Evolutionary conservation across 2,113 vertebrate genomes (phyloP), one percentile per base, ranked within the genome.

Genomic region (Upupa epops): DNA sequence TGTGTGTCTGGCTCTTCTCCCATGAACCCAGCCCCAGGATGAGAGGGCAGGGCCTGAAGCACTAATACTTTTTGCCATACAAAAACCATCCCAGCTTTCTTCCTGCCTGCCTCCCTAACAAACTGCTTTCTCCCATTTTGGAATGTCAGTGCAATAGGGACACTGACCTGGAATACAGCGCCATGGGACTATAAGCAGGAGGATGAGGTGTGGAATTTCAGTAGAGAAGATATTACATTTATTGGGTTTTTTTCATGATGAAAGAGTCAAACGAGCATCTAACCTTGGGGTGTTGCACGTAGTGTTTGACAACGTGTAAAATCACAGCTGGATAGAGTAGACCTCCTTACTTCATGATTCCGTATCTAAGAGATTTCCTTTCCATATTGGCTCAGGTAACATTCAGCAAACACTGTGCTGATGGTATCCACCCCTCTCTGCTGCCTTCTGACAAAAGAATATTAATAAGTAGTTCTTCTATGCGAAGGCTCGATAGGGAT

Each of bases 281-380:
- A 84, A n/a, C 70, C 20, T 28, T 86, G 46, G n/a, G 54, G 70
- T 75, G 75, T 81, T 84, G 61, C 37, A 82, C 40, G 87, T 58
- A 28, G 8, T 85, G 72, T 87, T 93, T 92, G 83, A 65, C 46
- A 93, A 84, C 73, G 25, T 46, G 63, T 91, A 90, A 94, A 94
- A 94, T 82, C 78, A 70, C 73, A 90, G 60, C 26, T 58, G 74
- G 51, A 84, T 72, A 92, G 76, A 92, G 65, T 75, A 89, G 86
- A 89, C 28, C 77, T 90, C 77, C 70, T 89, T 79, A 93, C 88
- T 93, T 89, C 65, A 65, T 73, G 81, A 89, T 94, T 93, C 69
- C 61, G 4, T 93, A 93, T 94, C 86, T 94, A 93, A 89, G 59
- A 88, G 77, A 95, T 92, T 95, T 90, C 77, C 88, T 96, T 70